Evolutionary conservation across 2,797 vertebrate genomes (phyloP).

Genomic region (Macroramphosus scolopax): DNA sequence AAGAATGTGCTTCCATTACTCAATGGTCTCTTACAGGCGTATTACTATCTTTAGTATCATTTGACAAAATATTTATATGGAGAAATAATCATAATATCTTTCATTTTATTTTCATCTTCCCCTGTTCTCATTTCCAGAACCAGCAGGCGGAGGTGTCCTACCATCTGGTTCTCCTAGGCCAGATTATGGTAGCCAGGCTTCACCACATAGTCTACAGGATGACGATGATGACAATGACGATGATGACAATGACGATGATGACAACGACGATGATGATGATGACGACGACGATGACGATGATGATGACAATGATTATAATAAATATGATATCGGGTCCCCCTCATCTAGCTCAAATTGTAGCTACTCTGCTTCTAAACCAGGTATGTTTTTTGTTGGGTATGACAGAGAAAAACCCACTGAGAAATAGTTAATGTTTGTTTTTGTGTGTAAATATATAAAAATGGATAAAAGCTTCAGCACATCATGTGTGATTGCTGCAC

Average conservation of each 20-base stretch:
- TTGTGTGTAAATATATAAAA: not conserved
- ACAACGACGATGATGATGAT: constrained; percentile 9
- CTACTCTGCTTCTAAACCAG: constrained; percentile 43
- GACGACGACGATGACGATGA: constrained; percentile 15
- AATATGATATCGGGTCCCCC: constrained; percentile 42
- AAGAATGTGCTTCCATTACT: no score
- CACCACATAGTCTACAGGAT: constrained; percentile 17
- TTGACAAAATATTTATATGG: no score
- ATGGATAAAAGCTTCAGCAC: not conserved
- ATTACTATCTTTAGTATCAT: no score
- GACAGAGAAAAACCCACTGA: no score
- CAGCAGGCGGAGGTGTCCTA: constrained; percentile 4
- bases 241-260: constrained; percentile 8
- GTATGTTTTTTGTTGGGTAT: constrained; percentile 38
- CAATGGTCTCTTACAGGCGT: no score
- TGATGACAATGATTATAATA: constrained; percentile 35
- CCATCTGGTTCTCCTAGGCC: constrained; percentile 24
- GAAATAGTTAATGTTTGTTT: not conserved
- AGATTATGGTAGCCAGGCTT: constrained; percentile 36
- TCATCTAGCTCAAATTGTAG: constrained; percentile 53
- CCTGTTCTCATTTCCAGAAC: constrained; percentile 3
- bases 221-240: constrained; percentile 11
- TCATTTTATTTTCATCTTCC: no score
- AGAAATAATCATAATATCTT: no score
- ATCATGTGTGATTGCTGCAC: not conserved